phyloP scores from a whole-genome alignment of 2,888 invertebrate species.

The Drosophila pseudotakahashii region DNA sequence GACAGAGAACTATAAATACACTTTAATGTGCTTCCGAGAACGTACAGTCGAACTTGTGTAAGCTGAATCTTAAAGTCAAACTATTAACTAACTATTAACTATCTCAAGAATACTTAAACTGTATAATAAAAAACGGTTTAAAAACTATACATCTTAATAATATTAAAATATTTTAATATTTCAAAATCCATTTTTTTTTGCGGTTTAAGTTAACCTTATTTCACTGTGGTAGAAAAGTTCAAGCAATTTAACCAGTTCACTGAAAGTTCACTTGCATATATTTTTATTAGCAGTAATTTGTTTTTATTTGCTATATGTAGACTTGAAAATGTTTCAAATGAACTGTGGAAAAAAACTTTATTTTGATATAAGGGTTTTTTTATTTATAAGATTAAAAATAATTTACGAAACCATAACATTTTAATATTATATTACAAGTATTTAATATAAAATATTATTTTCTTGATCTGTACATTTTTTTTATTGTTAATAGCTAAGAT shows the following conservation, averaged over 20 bases:
- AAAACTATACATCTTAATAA: too few relatives aligned
- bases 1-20: conserved; percentile 20
- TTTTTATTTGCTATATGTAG: background rate
- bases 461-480: background rate
- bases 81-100: too few relatives aligned
- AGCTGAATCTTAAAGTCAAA: background rate
- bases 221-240: background rate
- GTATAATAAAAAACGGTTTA: too few relatives aligned
- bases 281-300: conserved; percentile 9
- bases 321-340: too few relatives aligned
- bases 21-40: background rate
- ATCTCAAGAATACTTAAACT: background rate
- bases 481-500: background rate
- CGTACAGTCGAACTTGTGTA: background rate
- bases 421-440: too few relatives aligned
- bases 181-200: too few relatives aligned
- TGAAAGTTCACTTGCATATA: conserved; percentile 10
- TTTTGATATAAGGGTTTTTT: background rate
- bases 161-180: too few relatives aligned
- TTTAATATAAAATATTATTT: too few relatives aligned
- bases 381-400: background rate
- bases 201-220: background rate
- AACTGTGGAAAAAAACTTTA: background rate
- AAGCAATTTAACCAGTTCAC: conserved; percentile 5
- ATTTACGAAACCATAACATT: too few relatives aligned